Evolutionary conservation across 2,888 invertebrate species (phyloP).

Genomic region (Dusona sp.): DNA sequence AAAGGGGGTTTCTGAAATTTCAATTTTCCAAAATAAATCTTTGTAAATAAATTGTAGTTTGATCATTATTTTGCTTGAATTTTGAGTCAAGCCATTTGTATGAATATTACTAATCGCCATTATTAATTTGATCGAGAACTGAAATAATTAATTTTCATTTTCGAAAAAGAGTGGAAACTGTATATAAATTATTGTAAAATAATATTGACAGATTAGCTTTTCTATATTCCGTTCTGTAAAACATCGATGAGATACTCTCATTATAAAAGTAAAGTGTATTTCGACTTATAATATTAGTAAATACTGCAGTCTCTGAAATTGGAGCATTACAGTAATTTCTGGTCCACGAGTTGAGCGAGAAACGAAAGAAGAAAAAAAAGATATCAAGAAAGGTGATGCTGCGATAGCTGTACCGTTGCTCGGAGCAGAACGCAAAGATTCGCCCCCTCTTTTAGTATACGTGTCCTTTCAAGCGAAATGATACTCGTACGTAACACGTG

Average conservation of each 20-base stretch:
- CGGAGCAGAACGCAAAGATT: conserved; percentile 68
- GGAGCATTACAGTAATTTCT: background rate
- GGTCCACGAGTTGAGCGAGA: background rate
- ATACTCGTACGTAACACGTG: conserved; percentile 32
- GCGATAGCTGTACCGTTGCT: conserved; percentile 71
- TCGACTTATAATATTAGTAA: background rate
- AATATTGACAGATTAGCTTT: background rate
- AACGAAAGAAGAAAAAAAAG: conserved; percentile 14
- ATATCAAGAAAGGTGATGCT: conserved; percentile 34
- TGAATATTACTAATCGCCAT: too few relatives aligned
- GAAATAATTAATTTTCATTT: background rate
- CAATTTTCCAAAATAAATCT: too few relatives aligned
- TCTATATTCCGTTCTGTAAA: background rate
- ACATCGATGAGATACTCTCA: background rate
- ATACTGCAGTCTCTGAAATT: background rate
- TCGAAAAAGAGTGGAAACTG: background rate
- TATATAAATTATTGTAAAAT: background rate
- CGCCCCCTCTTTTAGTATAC: conserved; percentile 24
- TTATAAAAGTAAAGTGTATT: background rate
- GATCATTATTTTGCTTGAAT: too few relatives aligned
- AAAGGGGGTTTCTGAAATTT: too few relatives aligned
- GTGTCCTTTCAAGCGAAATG: conserved; percentile 32
- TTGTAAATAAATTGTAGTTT: too few relatives aligned
- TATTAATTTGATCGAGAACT: background rate
- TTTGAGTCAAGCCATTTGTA: too few relatives aligned